These are phyloP conservation scores for Zophobas atratus DNA, from an alignment of 1,140 invertebrate species.

Conservation along the genomic window DNA sequence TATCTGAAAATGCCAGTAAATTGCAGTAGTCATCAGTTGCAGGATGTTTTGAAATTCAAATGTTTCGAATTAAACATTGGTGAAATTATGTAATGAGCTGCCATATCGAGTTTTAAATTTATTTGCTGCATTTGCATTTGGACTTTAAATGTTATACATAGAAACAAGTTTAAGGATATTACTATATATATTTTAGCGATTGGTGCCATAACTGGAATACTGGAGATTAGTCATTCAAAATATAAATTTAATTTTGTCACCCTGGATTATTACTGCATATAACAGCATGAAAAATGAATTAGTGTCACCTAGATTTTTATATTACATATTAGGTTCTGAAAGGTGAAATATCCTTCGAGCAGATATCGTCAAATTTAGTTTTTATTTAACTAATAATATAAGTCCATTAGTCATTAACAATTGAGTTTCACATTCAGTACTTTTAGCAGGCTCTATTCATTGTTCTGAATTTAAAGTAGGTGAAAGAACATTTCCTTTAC, in stretches of 20 bases:
- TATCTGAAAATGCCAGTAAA: background rate
- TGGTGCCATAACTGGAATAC: no score
- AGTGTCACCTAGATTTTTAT: no score
- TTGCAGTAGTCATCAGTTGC: background rate
- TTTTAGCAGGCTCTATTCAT: background rate
- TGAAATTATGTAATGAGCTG: background rate
- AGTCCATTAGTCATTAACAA: constrained; percentile 22
- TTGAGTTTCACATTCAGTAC: constrained; percentile 24
- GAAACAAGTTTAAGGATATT: no score
- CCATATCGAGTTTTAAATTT: no score
- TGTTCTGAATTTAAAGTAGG: constrained; percentile 41
- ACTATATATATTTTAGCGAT: no score
- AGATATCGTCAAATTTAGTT: background rate
- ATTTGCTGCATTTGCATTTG: no score
- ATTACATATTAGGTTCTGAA: no score
- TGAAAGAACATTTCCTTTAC: constrained; percentile 37
- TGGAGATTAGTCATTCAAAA: background rate
- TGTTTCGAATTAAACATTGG: background rate
- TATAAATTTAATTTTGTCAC: background rate
- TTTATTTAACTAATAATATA: constrained; percentile 17
- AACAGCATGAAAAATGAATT: no score
- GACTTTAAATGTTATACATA: no score
- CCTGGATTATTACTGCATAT: no score
- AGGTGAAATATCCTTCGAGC: no score
- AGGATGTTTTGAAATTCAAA: constrained; percentile 19